These are phyloP conservation scores for Tholera decimalis DNA, from an alignment of 2,888 invertebrate genomes.

Conservation along the genomic window DNA sequence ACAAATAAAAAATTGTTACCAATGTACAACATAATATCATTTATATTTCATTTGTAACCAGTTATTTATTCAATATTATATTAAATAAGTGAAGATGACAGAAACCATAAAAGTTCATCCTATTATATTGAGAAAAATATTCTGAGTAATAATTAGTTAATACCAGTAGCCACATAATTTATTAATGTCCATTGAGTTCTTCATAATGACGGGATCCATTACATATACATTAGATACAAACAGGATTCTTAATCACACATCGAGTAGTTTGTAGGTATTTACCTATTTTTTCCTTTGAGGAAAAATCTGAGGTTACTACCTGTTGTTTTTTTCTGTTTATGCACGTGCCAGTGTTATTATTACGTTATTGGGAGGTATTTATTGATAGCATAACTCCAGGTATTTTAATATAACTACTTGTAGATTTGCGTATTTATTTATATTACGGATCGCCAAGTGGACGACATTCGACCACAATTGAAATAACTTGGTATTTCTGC, in stretches of 20 bases:
- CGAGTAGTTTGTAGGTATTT: not conserved
- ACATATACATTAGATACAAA: not conserved
- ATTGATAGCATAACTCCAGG: not conserved
- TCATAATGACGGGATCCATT: slow-evolving; percentile 3
- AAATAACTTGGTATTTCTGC: no score
- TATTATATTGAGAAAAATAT: not conserved
- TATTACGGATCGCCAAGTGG: no score
- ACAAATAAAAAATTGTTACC: no score
- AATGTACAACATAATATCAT: no score
- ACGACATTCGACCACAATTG: no score
- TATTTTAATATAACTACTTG: slow-evolving; percentile 1
- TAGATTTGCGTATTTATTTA: no score
- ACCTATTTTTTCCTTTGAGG: not conserved
- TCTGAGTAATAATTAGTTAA: not conserved
- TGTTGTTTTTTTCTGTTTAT: not conserved
- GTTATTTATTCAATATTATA: no score
- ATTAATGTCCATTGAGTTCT: slow-evolving; percentile 7
- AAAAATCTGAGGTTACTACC: not conserved
- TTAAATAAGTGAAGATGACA: no score
- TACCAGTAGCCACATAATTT: not conserved
- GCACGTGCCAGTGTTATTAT: slow-evolving; percentile 14
- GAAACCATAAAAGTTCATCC: not conserved
- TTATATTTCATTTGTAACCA: no score
- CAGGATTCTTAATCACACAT: not conserved
- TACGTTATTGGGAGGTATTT: not conserved